phyloP scores from a whole-genome alignment of 2,113 vertebrate genomes.

The Leucosticte australis region DNA sequence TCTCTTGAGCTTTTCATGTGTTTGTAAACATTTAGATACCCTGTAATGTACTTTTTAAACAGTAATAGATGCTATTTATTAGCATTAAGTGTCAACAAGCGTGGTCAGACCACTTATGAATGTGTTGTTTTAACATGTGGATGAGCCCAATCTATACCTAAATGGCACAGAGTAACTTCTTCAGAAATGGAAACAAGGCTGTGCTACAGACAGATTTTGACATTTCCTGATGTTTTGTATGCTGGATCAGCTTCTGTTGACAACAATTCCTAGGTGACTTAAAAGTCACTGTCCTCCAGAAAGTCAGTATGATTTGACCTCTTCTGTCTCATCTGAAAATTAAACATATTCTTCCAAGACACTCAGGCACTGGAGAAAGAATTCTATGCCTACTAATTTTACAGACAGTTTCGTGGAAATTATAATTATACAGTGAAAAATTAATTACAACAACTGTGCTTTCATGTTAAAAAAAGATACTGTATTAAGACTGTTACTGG shows the following conservation, averaged over 20 bases:
- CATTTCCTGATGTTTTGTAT: neutral
- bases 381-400: conserved; percentile 25
- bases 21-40: neutral
- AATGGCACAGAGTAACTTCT: neutral
- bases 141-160: neutral
- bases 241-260: neutral
- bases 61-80: neutral
- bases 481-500: neutral
- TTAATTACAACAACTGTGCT: conserved; percentile 25
- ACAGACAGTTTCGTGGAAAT: conserved; percentile 15
- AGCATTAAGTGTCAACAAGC: neutral
- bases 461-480: conserved; percentile 22
- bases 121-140: neutral
- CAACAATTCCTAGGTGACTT: neutral
- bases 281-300: neutral
- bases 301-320: neutral
- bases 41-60: neutral
- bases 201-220: neutral
- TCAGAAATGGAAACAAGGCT: neutral
- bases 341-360: neutral
- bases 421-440: conserved; percentile 16
- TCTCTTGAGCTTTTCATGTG: neutral
- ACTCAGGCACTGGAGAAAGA: neutral
- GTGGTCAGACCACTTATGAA: neutral
- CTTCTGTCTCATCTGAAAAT: neutral